Conservation (phyloP, 2,888 invertebrate genomes). For the Spicauda simplicius region DNA sequence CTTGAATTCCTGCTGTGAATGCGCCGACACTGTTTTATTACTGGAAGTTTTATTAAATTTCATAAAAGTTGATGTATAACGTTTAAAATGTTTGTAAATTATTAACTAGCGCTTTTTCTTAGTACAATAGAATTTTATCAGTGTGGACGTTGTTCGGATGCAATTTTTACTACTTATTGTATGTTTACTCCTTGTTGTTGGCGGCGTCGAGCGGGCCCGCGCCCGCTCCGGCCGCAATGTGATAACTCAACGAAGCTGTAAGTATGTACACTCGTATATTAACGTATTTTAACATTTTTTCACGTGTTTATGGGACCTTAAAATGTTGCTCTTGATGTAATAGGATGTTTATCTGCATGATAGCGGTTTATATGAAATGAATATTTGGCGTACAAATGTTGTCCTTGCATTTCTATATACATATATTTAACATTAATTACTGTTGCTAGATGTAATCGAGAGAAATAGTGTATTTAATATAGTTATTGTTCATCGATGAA, state of each 20-base stretch:
- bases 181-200: too few relatives aligned
- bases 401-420: conserved; percentile 31
- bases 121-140: neutral
- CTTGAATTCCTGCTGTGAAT: too few relatives aligned
- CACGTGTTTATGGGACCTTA: conserved; percentile 44
- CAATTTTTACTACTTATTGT: neutral
- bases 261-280: conserved; percentile 32
- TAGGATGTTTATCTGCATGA: conserved; percentile 22
- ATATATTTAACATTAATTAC: conserved; percentile 24
- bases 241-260: conserved; percentile 51
- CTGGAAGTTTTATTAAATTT: too few relatives aligned
- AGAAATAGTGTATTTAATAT: conserved; percentile 23
- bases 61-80: too few relatives aligned
- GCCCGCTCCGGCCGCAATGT: conserved; percentile 38
- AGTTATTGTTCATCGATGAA: neutral
- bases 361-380: conserved; percentile 26
- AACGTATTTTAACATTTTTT: conserved; percentile 40
- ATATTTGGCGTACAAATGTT: conserved; percentile 18
- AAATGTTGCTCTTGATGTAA: conserved; percentile 40
- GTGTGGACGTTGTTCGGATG: neutral
- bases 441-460: conserved; percentile 28
- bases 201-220: neutral
- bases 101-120: neutral
- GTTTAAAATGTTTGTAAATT: too few relatives aligned
- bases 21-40: too few relatives aligned